phyloP scores from a whole-genome alignment of 2,888 invertebrate species.

The Dioctria rufipes region DNA sequence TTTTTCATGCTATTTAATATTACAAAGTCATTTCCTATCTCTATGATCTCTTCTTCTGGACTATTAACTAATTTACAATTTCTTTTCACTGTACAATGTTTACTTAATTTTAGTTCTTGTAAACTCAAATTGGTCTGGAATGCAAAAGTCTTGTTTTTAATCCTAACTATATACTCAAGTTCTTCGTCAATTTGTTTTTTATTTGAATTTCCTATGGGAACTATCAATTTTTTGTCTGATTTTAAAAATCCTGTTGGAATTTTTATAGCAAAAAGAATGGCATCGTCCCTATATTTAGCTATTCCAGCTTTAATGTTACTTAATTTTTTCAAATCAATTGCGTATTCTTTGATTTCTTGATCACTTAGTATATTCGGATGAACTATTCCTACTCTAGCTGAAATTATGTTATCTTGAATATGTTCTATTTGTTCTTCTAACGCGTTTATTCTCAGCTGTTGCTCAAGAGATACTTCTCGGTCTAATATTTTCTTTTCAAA shows the following conservation, averaged over 20 bases:
- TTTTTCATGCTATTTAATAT: neutral
- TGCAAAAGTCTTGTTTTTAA: neutral
- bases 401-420: neutral
- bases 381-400: neutral
- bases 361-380: neutral
- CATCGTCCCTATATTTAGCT: neutral
- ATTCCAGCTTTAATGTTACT: neutral
- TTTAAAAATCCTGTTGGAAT: neutral
- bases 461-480: slow-evolving; percentile 22
- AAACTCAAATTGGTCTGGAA: neutral
- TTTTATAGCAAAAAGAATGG: neutral
- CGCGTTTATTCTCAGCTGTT: too few relatives aligned
- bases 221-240: too few relatives aligned
- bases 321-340: neutral
- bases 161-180: too few relatives aligned
- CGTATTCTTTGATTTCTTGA: neutral
- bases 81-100: neutral
- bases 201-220: too few relatives aligned
- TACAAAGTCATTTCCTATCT: neutral
- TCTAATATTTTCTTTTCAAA: slow-evolving; percentile 22
- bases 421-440: neutral
- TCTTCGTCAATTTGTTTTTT: too few relatives aligned
- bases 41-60: neutral
- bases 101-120: neutral
- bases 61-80: neutral